Evolutionary conservation across 2,888 invertebrate genomes (phyloP), one percentile per base, ranked within the genome.

Genomic region (Phania funesta): DNA sequence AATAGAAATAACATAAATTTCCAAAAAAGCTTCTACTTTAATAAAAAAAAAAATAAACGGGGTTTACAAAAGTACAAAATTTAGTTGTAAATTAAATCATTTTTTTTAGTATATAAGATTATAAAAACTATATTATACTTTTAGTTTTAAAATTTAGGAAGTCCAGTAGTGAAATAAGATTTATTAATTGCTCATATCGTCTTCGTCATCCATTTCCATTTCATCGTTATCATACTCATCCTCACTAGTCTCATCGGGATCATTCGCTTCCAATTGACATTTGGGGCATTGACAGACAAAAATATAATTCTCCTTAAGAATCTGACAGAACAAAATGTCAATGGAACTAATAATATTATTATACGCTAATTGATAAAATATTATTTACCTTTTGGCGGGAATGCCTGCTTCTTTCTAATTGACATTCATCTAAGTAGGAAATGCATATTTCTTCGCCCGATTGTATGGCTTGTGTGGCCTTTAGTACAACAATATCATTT

Each of bases 381-480:
- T 35, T 35, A 16, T 16, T 9, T 73, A 94, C 93, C 92, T 97
- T 97, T 87, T 96, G 96, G 84, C 98, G 92, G 0, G 96, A 95
- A 92, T 98, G 96, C 85, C 98, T 93, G 41, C 97, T 97, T 80
- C 97, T 92, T 80, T 93, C 93, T 81, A 96, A 89, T 60, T 94
- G 93, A 88, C 98, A 98, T 84, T 97, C 96, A 86, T 96, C 97
- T 84, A 99, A 92, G 90, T 99, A 99, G 84, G 96, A 96, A 86
- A 97, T 97, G 84, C 93, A 95, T 82, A 99, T 96, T 91, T 98
- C 98, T 80, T 98, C 96, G 0, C 95, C 97, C 0, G 94, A 93
- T 85, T 92, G 90, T 74, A 99, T 97, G 68, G 94, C 93, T 70
- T 92, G 92, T 7, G 93, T 87, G 0, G 98, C 96, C 84, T 94